Evolutionary conservation across 2,113 vertebrate species (phyloP), one percentile per base, ranked within the genome.

Genomic region (Lethenteron camtschaticum): DNA sequence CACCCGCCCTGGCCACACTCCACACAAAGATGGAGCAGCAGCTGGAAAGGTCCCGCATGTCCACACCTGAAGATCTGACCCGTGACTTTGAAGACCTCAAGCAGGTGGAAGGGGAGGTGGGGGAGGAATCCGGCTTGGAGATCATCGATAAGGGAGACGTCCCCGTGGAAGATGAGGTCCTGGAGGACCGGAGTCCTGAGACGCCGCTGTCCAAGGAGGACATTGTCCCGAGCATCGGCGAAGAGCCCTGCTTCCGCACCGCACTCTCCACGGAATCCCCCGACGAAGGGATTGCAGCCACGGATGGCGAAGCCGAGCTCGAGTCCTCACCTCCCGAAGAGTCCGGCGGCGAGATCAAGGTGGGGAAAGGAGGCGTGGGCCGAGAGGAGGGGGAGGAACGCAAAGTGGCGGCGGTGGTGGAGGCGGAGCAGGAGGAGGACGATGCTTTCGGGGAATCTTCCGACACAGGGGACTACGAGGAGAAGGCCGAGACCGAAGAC

Each of bases 11-110:
- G 41, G 41, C 41, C 41, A 41, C 41, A 3, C 41, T 41, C 6
- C 6, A 41, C 41, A 41, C 41, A 41, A 41, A 41, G 6, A 41
- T 41, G 41, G 41, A 41, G 41, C 41, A 41, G 41, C 41, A 41
- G 41, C 41, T 41, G 41, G 41, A 41, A 41, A 74, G 74, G 57
- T 85, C 84, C 71, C 81, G 82, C 58, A 78, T 77, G 72, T 79
- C 81, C 1, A 79, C 79, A 1, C 76, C 81, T 0, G 83, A 84
- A 71, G 78, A 80, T 57, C 71, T 81, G 77, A 76, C 70, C 1
- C 74, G 16, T 0, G 80, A 83, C 14, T 76, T 79, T 0, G 78
- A 79, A 69, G 75, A 72, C 73, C 74, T 79, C 3, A 9, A 71
- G 60, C 60, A 13, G 68, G 69, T 20, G 1, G 69, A 57, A 16